Conservation (phyloP, 2,113 vertebrate species). For the Rhinopithecus roxellana region DNA sequence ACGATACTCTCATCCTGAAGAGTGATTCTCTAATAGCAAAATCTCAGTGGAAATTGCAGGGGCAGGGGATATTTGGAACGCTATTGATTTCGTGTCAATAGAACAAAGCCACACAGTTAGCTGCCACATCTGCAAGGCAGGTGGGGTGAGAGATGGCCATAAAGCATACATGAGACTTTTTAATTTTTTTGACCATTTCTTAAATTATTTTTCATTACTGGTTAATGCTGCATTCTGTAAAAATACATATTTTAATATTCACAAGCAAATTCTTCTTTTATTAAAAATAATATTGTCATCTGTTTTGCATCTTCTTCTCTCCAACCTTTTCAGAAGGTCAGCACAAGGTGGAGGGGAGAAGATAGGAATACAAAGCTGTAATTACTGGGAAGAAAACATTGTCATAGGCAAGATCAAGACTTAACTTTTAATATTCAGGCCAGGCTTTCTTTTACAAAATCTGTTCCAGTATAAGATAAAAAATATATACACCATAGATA, state of each 20-base stretch:
- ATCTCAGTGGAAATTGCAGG: not conserved
- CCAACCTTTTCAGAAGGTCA: not conserved
- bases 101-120: not conserved
- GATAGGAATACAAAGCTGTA: not conserved
- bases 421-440: not conserved
- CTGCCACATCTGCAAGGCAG: not conserved
- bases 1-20: not conserved
- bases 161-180: not conserved
- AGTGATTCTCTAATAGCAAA: not conserved
- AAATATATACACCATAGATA: not conserved
- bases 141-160: fast-evolving
- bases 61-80: not conserved
- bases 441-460: not conserved
- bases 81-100: not conserved
- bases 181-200: not conserved
- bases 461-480: not conserved
- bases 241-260: not conserved
- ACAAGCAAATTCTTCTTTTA: not conserved
- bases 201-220: not conserved
- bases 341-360: not conserved
- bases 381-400: not conserved
- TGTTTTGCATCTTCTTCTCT: not conserved
- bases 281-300: not conserved
- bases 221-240: not conserved
- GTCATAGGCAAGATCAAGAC: not conserved